Evolutionary conservation across 2,797 vertebrate genomes (phyloP), one percentile per base, ranked within the genome.

Genomic region (Fundulus diaphanus): DNA sequence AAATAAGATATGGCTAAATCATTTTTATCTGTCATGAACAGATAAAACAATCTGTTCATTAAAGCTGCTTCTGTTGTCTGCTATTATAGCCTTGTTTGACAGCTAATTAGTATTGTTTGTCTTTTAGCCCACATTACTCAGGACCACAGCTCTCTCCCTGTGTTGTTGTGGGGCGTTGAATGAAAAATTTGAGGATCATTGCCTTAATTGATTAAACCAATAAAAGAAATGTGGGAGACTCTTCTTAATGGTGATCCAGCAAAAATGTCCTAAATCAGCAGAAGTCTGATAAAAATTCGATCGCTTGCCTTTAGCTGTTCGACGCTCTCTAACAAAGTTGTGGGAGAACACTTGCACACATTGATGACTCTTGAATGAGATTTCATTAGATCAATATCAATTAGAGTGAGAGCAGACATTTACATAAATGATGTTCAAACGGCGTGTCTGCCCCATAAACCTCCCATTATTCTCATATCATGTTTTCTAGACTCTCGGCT

Each of bases 381-480:
- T 79, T 83, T 73, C 75, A 70, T 82, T 85, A 90, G 89, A 84
- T 85, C 84, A 83, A 87, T 92, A 82, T 88, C 86, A 90, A 90
- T 92, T 88, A 94, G 86, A 89, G 74, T 72, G 20, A 84, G 84
- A 89, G 88, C 79, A 75, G 82, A 83, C 86, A 88, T 93, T 91
- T 87, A 79, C 81, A 91, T 88, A 89, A 88, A 89, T 85, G 88
- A 91, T 88, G 79, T 87, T 90, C 83, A 87, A 91, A 88, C 80
- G 86, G 82, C 78, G 76, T 72, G 80, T 82, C 81, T 73, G 69
- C 69, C 74, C 84, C 81, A 88, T 93, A 87, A 91, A 89, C 81
- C 59, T 76, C 82, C 83, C 72, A 92, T 94, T 92, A 91, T 74
- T 84, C 88, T 87, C 81, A 61, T 71, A 84, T 88, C 81, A 56